Conservation (phyloP, 2,888 invertebrate species). For the Ornithoptera alexandrae region DNA sequence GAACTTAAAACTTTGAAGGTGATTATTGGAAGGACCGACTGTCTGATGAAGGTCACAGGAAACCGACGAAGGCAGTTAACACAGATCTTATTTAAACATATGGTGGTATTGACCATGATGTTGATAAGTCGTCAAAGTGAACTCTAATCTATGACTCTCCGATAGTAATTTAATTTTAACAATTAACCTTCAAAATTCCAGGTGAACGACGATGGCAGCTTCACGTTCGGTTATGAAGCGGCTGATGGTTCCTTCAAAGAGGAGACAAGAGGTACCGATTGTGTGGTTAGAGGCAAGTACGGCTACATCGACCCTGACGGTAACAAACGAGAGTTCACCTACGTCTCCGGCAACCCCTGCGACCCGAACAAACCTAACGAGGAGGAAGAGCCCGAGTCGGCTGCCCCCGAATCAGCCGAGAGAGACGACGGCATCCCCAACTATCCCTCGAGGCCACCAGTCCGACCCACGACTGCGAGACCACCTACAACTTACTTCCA, state of each 20-base stretch:
- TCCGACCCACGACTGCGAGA: slow-evolving; percentile 70
- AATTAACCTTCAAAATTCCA: slow-evolving; percentile 41
- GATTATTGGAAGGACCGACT: too few relatives aligned
- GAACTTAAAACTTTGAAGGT: too few relatives aligned
- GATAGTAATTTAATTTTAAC: too few relatives aligned
- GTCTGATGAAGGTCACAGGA: too few relatives aligned
- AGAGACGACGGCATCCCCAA: slow-evolving; percentile 83
- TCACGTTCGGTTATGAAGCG: slow-evolving; percentile 91
- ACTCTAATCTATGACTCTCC: too few relatives aligned
- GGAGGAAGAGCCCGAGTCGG: slow-evolving; percentile 80
- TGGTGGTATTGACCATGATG: too few relatives aligned
- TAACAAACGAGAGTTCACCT: slow-evolving; percentile 91
- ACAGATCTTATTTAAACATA: too few relatives aligned
- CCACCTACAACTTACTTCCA: slow-evolving; percentile 86
- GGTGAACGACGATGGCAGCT: slow-evolving; percentile 90
- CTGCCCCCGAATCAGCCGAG: slow-evolving; percentile 79
- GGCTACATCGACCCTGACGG: slow-evolving; percentile 93
- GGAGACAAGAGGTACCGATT: slow-evolving; percentile 91
- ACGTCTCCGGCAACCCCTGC: slow-evolving; percentile 92
- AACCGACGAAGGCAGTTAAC: too few relatives aligned
- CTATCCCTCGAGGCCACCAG: slow-evolving; percentile 73
- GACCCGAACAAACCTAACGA: slow-evolving; percentile 90
- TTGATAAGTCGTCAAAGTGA: too few relatives aligned
- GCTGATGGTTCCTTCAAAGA: slow-evolving; percentile 93
- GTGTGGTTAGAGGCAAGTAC: slow-evolving; percentile 92